These are phyloP conservation scores for Hypolimnas misippus DNA, from an alignment of 2,888 invertebrate species.

Conservation along the genomic window DNA sequence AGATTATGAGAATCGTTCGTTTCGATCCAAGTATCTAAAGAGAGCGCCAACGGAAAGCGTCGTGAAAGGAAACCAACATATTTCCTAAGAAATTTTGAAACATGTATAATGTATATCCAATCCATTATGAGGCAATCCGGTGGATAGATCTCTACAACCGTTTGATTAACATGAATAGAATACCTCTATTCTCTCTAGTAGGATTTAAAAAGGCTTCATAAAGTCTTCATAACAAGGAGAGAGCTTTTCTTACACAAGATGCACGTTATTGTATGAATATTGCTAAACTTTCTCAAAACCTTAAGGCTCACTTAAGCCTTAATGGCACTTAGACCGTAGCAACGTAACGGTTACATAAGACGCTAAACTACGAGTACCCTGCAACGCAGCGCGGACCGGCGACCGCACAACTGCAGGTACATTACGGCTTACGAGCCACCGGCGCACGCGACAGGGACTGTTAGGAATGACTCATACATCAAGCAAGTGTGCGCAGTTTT, in stretches of 20 bases:
- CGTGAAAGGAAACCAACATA: too few species aligned
- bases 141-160: too few species aligned
- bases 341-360: conserved; percentile 19
- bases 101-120: too few species aligned
- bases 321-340: conserved; percentile 3
- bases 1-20: too few species aligned
- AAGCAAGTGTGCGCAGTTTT: background rate
- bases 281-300: conserved; percentile 6
- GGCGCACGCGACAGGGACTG: background rate
- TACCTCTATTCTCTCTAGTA: too few species aligned
- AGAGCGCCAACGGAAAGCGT: too few species aligned
- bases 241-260: background rate
- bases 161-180: too few species aligned
- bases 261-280: background rate
- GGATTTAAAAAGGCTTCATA: background rate
- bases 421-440: background rate
- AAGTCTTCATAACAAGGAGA: background rate
- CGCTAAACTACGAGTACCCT: too few species aligned
- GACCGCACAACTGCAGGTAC: background rate
- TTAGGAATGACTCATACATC: background rate
- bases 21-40: too few species aligned
- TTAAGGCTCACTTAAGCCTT: conserved; percentile 6
- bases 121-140: too few species aligned
- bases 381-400: background rate
- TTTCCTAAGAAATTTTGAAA: too few species aligned